Conservation (phyloP, 2,888 invertebrate species). For the Nesidiocoris tenuis region DNA sequence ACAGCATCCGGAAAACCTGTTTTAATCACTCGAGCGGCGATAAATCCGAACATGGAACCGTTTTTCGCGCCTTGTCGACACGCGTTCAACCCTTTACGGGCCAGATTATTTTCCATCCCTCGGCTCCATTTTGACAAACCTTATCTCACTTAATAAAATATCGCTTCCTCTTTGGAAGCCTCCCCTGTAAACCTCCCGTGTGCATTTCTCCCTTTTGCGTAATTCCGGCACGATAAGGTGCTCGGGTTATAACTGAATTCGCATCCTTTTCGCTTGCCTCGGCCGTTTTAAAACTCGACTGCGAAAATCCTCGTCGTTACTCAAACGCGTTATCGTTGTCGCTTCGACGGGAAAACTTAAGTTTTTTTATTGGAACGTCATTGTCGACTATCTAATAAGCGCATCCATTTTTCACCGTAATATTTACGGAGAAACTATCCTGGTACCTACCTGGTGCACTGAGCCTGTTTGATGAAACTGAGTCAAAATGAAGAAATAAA, state of each 20-base stretch:
- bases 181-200: not conserved
- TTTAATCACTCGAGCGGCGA: not conserved
- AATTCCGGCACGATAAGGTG: not conserved
- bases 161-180: not conserved
- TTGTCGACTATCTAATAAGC: not conserved
- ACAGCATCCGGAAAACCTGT: not conserved
- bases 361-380: not conserved
- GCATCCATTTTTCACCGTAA: no score
- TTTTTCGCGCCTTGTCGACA: not conserved
- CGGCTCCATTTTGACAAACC: not conserved
- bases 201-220: not conserved
- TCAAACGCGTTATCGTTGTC: not conserved
- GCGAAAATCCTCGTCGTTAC: not conserved
- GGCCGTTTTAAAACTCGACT: not conserved
- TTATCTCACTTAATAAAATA: not conserved
- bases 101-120: not conserved
- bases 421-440: no score
- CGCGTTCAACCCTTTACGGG: not conserved
- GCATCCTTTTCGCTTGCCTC: not conserved
- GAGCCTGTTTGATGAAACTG: no score
- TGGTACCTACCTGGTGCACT: no score
- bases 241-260: not conserved
- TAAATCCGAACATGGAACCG: not conserved
- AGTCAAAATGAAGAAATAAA: no score
- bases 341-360: not conserved